Conservation (phyloP, 2,888 invertebrate genomes). For the Zaprionus bogoriensis region DNA sequence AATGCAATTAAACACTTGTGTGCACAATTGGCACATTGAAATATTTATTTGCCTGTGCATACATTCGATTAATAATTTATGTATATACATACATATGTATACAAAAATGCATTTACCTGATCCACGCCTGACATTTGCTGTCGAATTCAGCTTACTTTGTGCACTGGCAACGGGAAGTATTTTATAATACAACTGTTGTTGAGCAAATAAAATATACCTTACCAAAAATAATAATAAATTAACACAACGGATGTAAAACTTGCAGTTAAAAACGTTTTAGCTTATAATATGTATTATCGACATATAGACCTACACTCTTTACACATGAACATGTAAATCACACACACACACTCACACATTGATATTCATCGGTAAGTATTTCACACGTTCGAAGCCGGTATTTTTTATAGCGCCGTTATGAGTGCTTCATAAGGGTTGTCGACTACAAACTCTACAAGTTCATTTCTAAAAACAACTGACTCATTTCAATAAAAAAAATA, state of each 20-base stretch:
- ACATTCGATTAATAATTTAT: conserved; percentile 17
- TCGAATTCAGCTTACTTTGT: conserved; percentile 74
- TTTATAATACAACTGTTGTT: conserved; percentile 1
- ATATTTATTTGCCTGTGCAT: conserved; percentile 1
- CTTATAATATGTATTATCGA: conserved; percentile 62
- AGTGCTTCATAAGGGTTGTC: conserved; percentile 18
- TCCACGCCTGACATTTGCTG: conserved; percentile 95
- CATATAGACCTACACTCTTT: conserved; percentile 61
- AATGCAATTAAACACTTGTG: not conserved
- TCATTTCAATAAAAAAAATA: not conserved
- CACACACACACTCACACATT: conserved; percentile 26
- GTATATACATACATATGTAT: conserved; percentile 42
- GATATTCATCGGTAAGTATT: conserved; percentile 11
- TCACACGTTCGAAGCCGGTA: conserved; percentile 20
- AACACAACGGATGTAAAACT: conserved; percentile 58
- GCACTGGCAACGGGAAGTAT: conserved; percentile 44
- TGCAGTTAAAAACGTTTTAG: conserved; percentile 59
- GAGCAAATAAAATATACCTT: conserved; percentile 29
- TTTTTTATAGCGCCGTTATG: conserved; percentile 42
- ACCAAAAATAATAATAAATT: conserved; percentile 74
- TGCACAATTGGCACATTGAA: not conserved
- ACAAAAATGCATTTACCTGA: conserved; percentile 86
- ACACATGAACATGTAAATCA: conserved; percentile 49
- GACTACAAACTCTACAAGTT: not conserved
- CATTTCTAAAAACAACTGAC: not conserved